phyloP scores from a whole-genome alignment of 2,113 vertebrate genomes.

The Chascanopsetta lugubris region DNA sequence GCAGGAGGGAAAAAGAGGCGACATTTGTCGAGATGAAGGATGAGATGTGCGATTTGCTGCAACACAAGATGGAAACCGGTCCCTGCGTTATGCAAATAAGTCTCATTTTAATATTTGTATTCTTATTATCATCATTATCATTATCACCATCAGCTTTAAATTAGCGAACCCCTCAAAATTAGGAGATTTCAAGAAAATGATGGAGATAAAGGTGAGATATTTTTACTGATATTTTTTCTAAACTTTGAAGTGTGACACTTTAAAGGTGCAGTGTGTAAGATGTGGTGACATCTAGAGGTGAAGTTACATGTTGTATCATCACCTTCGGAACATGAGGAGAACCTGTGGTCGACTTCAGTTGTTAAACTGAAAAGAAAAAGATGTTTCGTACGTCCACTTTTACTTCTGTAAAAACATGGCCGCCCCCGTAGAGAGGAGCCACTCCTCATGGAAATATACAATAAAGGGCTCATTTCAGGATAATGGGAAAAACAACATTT shows the following conservation, averaged over 20 bases:
- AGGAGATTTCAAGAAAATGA: neutral
- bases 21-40: neutral
- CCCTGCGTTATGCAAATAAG: neutral
- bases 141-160: neutral
- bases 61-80: neutral
- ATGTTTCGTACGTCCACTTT: too few relatives aligned
- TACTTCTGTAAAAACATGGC: too few relatives aligned
- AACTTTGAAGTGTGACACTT: neutral
- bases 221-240: neutral
- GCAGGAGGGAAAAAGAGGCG: slow-evolving; percentile 16
- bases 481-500: too few relatives aligned
- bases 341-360: too few relatives aligned
- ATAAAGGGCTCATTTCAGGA: too few relatives aligned
- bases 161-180: neutral
- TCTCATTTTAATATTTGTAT: neutral
- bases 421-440: too few relatives aligned
- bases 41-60: slow-evolving; percentile 1
- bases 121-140: neutral
- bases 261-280: too few relatives aligned
- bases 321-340: too few relatives aligned
- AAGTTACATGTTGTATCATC: too few relatives aligned
- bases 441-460: too few relatives aligned
- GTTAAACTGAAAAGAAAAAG: too few relatives aligned
- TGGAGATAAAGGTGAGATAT: neutral
- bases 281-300: too few relatives aligned